Evolutionary conservation across 2,888 invertebrate genomes (phyloP).

Genomic region (Oxycera nigricornis): DNA sequence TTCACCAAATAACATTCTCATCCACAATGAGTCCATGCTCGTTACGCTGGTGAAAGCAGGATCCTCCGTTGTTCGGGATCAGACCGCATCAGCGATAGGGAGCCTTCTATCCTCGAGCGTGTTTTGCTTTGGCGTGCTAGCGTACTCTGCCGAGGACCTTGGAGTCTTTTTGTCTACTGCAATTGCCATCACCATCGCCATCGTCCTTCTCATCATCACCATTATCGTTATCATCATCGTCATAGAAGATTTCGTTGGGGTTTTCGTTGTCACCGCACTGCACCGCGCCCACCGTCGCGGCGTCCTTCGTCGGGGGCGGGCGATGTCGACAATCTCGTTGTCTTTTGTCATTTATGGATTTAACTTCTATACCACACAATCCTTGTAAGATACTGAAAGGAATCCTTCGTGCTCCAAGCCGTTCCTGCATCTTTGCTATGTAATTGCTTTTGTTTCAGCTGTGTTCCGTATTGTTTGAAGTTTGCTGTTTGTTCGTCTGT

Average conservation of each 20-base stretch:
- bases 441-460: conserved; percentile 26
- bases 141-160: conserved; percentile 18
- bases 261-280: conserved; percentile 4
- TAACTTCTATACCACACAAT: conserved; percentile 44
- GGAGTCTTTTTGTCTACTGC: conserved; percentile 23
- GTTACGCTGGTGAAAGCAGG: conserved; percentile 17
- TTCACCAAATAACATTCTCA: conserved; percentile 37
- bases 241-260: conserved; percentile 43
- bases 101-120: conserved; percentile 8
- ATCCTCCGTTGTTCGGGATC: conserved; percentile 5
- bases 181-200: conserved; percentile 25
- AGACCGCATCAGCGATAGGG: conserved; percentile 2
- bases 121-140: conserved; percentile 18
- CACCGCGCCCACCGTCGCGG: not conserved
- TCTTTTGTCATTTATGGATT: conserved; percentile 45
- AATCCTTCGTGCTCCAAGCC: not conserved
- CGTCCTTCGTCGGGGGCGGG: not conserved
- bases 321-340: conserved; percentile 39
- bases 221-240: conserved; percentile 36
- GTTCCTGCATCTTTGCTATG: not conserved
- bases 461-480: conserved; percentile 7
- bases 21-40: conserved; percentile 33
- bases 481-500: conserved; percentile 20
- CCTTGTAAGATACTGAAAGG: conserved; percentile 30
- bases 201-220: conserved; percentile 37